A percentile compares a stretch with the other conserved stretches of the same genome.
Conservation (phyloP, 2,888 invertebrate genomes). For the Brachylomia viminalis region DNA sequence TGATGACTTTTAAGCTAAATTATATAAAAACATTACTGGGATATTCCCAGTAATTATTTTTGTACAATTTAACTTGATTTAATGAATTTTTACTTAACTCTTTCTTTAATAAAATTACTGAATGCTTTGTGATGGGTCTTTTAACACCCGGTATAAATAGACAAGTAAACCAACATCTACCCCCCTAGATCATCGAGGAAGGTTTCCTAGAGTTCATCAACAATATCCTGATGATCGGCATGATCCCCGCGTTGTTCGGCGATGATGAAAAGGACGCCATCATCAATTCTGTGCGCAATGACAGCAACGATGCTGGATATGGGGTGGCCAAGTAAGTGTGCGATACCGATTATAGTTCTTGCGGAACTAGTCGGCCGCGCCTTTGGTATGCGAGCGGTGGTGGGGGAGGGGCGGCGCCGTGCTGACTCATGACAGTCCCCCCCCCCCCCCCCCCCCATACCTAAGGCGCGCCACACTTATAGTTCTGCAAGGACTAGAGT, state of each 20-base stretch:
- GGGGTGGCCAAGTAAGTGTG: constrained; percentile 92
- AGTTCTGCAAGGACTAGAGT: no score
- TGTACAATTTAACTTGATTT: neutral
- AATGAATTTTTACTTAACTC: no score
- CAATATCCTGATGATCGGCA: constrained; percentile 97
- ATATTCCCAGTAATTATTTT: neutral
- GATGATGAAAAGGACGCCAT: constrained; percentile 97
- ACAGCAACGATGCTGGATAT: constrained; percentile 93
- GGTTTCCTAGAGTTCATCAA: constrained; percentile 97
- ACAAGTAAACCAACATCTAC: neutral
- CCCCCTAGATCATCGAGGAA: constrained; percentile 92
- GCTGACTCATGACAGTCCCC: no score
- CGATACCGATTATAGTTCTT: no score
- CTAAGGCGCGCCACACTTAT: no score
- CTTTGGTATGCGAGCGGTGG: no score
- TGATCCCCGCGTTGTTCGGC: constrained; percentile 95
- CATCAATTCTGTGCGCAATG: constrained; percentile 92
- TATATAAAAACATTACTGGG: neutral
- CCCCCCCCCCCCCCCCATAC: no score
- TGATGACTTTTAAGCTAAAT: neutral
- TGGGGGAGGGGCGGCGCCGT: no score
- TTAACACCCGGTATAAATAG: neutral
- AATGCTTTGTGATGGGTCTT: neutral
- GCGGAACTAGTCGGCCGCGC: no score
- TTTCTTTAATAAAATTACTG: no score